Evolutionary conservation across 1,140 invertebrate genomes (phyloP), one percentile per base, ranked within the genome.

Genomic region (Wasmannia auropunctata): DNA sequence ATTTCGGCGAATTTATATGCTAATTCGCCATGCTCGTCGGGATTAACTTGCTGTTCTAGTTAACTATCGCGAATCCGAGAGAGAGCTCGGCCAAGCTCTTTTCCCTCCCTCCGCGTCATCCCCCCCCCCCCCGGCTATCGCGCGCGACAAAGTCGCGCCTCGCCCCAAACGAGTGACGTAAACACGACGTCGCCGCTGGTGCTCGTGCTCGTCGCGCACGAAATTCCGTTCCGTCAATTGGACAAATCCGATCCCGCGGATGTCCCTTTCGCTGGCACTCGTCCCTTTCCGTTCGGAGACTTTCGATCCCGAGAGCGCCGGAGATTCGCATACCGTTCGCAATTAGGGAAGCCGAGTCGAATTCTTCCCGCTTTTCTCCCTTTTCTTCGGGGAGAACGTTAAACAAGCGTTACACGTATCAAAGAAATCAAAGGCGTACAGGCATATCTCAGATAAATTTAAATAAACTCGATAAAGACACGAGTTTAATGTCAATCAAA

Each of bases 1-100:
- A 90, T 90, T 90, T 90, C 85, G 89, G 28, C 65, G 76, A 90
- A 90, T 90, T 90, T 90, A 90, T 90, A 90, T 90, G 88, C 81
- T 90, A 90, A 90, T 90, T 87, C 58, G 37, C 63, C 51, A 70
- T 77, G 88, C 69, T 89, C 77, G 88, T 77, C 75, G 76, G 54
- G 86, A 90, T 90, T 90, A 90, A 90, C 88, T 90, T 90, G 58
- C 58, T 87, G 60, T 67, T 67, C 86, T 75, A 90, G 89, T 90
- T 90, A 86, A 34, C 80, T 43, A 54, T 72, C 60, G 51, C 54
- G 65, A 43, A 51, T 54, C 16, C 63, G 65, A 40, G 46, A 63
- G 63, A 31, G 43, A 49, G 54, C 75, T 49, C 25, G n/a, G 25
- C 31, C 31, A 0, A 19, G 19, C 31, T 51, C 69, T 6, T 63